Base-by-base conservation (phyloP, 2,888 invertebrate genomes). In the Drosophila trichaetosa region DNA sequence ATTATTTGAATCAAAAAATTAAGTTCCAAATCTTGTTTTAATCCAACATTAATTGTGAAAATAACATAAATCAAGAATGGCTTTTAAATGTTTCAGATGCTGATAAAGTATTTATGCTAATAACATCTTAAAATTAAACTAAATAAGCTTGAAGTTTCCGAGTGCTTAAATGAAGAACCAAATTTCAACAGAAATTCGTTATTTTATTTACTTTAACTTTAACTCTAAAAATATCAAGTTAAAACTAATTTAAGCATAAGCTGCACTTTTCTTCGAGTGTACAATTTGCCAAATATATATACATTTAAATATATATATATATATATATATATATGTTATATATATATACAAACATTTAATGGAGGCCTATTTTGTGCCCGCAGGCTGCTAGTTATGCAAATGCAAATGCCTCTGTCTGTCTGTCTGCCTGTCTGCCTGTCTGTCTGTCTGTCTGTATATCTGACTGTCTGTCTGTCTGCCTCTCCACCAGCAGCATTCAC, bases 371-470 rank as follows among this genome's bases (percentile, higher is more conserved):
- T 36, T 38, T 58, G 18, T 56, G 31, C n/a, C 73, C 71, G 40
- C 56, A 70, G 76, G 36, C 67, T 75, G 56, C 74, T 77, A 71
- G 79, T 79, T 78, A 78, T 78, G 78, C 79, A 78, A 78, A 78
- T 78, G 56, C 57, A 29, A 56, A 56, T 56, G 56, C 56, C 27
- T 24, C 49, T 34, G 58, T 21, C 42, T 21, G 42, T 11, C 40
- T 8, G 38, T 38, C 38, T 18, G 38, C 8, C 18, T n/a, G 38
- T 18, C 31, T 31, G 31, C 1, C 29, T 29, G 29, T 1, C 29
- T 29, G 29, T 7, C 40, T n/a, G 10, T 40, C 3, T 21, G 42
- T 13, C 21, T 8, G 33, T 31, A 31, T 31, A 10, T 33, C 42
- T 21, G 40, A 10, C 42, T 21, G 11, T 42, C 3, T 21, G 42